A percentile compares a stretch with the other conserved stretches of the same genome.
Conservation (phyloP, 2,888 invertebrate genomes). For the Tipula confusa region DNA sequence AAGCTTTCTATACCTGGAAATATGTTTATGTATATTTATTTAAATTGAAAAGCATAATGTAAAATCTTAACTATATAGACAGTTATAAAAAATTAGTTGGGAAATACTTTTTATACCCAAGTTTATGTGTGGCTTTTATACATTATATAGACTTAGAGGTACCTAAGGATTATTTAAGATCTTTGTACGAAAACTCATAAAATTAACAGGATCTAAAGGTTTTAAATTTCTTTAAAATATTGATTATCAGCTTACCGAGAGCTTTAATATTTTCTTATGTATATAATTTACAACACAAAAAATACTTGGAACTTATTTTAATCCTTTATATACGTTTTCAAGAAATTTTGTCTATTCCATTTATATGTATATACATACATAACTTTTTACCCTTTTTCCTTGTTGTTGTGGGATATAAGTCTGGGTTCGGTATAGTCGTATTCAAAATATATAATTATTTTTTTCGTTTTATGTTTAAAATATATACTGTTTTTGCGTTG, state of each 20-base stretch:
- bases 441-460: not conserved
- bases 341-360: not conserved
- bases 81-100: not conserved
- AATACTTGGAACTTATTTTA: not conserved
- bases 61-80: not conserved
- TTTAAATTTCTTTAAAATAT: not conserved
- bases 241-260: constrained; percentile 12
- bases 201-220: constrained; percentile 3
- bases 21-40: not conserved
- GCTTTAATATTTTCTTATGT: not conserved
- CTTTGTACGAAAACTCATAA: constrained; percentile 3
- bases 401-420: not conserved
- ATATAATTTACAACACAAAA: not conserved
- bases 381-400: not conserved
- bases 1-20: not conserved
- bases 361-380: not conserved
- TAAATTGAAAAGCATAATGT: not conserved
- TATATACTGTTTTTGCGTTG: not conserved
- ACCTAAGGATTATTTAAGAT: not conserved
- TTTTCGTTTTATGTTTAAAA: not conserved
- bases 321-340: not conserved
- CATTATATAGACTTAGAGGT: not conserved
- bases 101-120: not conserved
- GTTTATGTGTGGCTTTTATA: not conserved
- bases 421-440: not conserved